A percentile compares a stretch with the other conserved stretches of the same genome.
Evolutionary conservation across 1,140 invertebrate species (phyloP).

Genomic region (Metopolophium dirhodum): DNA sequence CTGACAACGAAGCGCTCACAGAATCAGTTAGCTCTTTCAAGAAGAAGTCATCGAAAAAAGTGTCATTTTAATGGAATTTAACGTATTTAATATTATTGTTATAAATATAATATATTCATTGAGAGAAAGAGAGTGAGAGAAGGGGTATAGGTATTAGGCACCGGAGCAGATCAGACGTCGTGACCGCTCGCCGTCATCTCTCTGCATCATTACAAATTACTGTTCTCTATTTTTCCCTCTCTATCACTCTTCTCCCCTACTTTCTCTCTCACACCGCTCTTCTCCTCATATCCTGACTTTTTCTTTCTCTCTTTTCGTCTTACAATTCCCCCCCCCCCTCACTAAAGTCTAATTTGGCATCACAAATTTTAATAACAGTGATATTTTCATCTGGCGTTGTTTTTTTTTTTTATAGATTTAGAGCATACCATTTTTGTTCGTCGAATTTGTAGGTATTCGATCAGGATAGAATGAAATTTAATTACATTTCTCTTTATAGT

Average conservation of each 20-base stretch:
- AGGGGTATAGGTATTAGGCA: not conserved
- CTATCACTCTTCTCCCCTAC: not conserved
- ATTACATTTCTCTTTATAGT: not conserved
- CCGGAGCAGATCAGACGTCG: not conserved
- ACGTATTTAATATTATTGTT: not conserved
- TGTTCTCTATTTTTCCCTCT: not conserved
- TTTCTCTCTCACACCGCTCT: not conserved
- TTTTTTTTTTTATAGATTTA: constrained; percentile 2
- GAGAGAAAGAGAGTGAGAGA: not conserved
- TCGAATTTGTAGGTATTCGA: not conserved
- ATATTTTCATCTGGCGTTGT: not conserved
- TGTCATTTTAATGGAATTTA: constrained; percentile 21
- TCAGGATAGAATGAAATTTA: not conserved
- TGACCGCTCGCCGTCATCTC: not conserved
- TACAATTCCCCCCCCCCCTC: not conserved
- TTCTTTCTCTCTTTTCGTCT: not conserved
- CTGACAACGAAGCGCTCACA: constrained; percentile 63
- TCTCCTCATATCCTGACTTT: not conserved
- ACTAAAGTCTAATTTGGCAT: not conserved
- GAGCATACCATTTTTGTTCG: not conserved
- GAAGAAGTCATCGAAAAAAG: constrained; percentile 59
- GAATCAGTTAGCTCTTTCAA: constrained; percentile 58
- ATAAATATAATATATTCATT: not conserved
- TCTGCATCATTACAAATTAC: not conserved
- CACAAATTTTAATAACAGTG: too few species aligned